Evolutionary conservation across 2,888 invertebrate genomes (phyloP), one percentile per base, ranked within the genome.

Genomic region (Anthrax anthrax): DNA sequence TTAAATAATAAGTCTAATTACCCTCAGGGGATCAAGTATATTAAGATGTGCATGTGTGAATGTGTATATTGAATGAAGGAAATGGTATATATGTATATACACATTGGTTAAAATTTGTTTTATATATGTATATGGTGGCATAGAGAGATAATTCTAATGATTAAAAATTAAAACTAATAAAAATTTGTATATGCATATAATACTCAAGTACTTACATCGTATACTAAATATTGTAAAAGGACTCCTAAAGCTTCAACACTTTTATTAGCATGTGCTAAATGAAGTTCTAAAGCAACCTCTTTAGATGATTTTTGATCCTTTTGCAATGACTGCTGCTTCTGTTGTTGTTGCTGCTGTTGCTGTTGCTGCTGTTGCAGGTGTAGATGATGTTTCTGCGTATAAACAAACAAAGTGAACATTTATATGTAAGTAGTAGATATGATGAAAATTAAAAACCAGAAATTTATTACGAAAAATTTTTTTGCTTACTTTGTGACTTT

Each of bases 181-280:
- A 23, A 23, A 4, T 23, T 23, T 8, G 23, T 23, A 23, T 23
- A 6, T 8, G 23, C 8, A 23, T 23, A 6, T 23, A 23, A 8
- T 23, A 23, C 8, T 23, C 23, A 32, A 18, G 43, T 54, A 74
- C 78, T 77, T 67, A 82, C 82, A 65, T 80, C 76, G 64, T 78
- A 78, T 58, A 84, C 84, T 62, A 91, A 76, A 70, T 90, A 87
- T 66, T 89, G 84, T 55, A 91, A 79, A 53, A 90, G 76, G 53
- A 86, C 79, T 50, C 86, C 83, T 58, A 92, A 75, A 38, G 88
- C 91, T 67, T 90, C 84, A 45, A 87, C 77, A 47, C 84, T 81
- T 56, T 78, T 77, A 42, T 81, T 73, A 44, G 52, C 51, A 43
- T 51, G 49, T 23, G 43, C 40, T 46, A 50, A 43, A 32, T 58